Base-by-base conservation (phyloP, 1,140 invertebrate genomes). In the Cyclina sinensis region DNA sequence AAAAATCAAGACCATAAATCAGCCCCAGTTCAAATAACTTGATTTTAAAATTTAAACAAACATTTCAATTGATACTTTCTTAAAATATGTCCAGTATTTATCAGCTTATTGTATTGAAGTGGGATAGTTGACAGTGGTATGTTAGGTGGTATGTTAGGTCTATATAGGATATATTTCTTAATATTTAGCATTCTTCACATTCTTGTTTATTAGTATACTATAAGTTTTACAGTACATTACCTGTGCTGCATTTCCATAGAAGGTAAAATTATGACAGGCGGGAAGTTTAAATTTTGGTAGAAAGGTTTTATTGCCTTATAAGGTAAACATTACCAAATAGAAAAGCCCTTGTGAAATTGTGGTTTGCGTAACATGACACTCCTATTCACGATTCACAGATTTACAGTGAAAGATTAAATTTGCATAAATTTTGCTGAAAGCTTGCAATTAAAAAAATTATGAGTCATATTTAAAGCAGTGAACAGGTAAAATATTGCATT, bases 251-350 rank as follows among this genome's bases (percentile, higher is more conserved):
- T n/a, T 43, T 9, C 54, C 5, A 57, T 57, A n/a, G 21, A 24
- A 57, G 65, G 30, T 35, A 37, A 18, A 70, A 35, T n/a, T n/a
- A 70, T 4, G 1, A 37, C 3, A 37, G 24, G 21, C 65, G 11
- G 65, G 65, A 70, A 35, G 11, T 70, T 70, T 37, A 37, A 37
- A 70, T 70, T 62, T 39, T 12, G 32, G 27, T 39, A 35, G 37
- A 18, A 70, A 16, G 65, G 21, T 70, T 70, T 35, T 70, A 70
- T 70, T 4, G 24, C 65, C 65, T 70, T 70, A 70, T 37, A 70
- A 35, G 65, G 65, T 70, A 70, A 70, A 70, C 9, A 39, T 39
- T 39, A 37, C 65, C 65, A 37, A 27, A 70, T 70, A 27, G 24
- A 62, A 62, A 62, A 62, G 57, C 57, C 9, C n/a, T n/a, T 9